Conservation (phyloP, 2,797 vertebrate species). For the Platalea minor region DNA sequence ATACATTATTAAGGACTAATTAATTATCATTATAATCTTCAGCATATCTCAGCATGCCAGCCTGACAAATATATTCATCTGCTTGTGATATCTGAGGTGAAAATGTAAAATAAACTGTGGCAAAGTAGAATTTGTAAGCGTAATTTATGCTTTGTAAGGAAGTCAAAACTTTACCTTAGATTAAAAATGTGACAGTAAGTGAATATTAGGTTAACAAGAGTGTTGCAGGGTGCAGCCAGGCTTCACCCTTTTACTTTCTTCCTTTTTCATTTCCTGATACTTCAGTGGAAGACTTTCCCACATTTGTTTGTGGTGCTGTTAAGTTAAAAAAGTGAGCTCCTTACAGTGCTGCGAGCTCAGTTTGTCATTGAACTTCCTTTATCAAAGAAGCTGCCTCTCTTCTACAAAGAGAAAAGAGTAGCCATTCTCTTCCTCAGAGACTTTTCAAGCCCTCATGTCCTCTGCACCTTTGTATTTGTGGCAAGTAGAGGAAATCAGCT, state of each 20-base stretch:
- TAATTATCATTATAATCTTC: background rate
- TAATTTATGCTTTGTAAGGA: background rate
- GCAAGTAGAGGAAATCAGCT: background rate
- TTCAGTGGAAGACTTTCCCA: background rate
- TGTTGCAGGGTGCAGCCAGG: background rate
- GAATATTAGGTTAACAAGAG: background rate
- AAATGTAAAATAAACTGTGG: background rate
- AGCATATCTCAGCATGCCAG: background rate
- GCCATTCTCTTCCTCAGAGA: background rate
- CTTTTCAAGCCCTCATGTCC: background rate
- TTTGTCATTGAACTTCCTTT: background rate
- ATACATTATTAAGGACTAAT: background rate
- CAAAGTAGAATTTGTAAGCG: background rate
- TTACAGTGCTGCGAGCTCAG: accelerated
- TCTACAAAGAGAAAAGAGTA: background rate
- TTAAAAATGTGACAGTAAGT: background rate
- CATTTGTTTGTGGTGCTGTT: background rate
- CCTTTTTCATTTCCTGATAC: background rate
- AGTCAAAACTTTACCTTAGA: background rate
- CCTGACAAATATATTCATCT: background rate
- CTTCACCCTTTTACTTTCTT: background rate
- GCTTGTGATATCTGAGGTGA: background rate
- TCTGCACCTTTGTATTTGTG: background rate
- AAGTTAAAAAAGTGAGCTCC: background rate
- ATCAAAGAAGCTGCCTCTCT: background rate